Base-by-base conservation (phyloP, 1,140 invertebrate genomes). In the Drosophila neocordata region DNA sequence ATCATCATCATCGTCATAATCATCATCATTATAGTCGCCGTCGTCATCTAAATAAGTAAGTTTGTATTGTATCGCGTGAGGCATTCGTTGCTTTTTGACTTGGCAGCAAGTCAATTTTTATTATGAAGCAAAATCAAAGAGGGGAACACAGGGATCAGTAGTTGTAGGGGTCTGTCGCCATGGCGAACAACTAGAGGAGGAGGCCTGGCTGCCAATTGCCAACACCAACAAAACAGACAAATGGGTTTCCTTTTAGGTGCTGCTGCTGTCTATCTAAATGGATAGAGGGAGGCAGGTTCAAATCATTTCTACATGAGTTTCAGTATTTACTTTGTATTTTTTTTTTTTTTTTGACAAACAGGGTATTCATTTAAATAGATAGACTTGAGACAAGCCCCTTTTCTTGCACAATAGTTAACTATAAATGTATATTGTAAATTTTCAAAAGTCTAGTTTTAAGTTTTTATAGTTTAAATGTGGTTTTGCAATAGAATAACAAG, bases 191-290 rank as follows among this genome's bases (percentile, higher is more conserved):
- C 52, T 20, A 15, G 51, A 12, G 31, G 73, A 80, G 82, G 82
- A 87, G 81, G 82, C 81, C 73, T 65, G 82, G 41, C 81, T 65
- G 82, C 37, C 81, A 69, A 67, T 87, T 81, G 80, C 76, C 80
- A 79, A 79, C 61, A 79, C 68, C 58, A 78, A 64, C 24, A 52
- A 56, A 48, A 58, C 31, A 52, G 38, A 61, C 66, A 31, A 44
- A 76, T 68, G 64, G 66, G 73, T 87, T 85, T 85, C 83, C 83
- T 87, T 88, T 65, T 82, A 4, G 61, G 72, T 52, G 41, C 18
- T 44, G 34, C 11, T 34, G 3, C 1, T n/a, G n/a, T n/a, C 31
- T 41, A n/a, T 41, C 38, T 44, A 44, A 48, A 48, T 48, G 15
- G 41, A 48, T 20, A 5, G 75, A 60, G 58, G 53, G 56, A 24